Evolutionary conservation across 2,888 invertebrate genomes (phyloP).

Genomic region (Mongoloraphidia duomilia): DNA sequence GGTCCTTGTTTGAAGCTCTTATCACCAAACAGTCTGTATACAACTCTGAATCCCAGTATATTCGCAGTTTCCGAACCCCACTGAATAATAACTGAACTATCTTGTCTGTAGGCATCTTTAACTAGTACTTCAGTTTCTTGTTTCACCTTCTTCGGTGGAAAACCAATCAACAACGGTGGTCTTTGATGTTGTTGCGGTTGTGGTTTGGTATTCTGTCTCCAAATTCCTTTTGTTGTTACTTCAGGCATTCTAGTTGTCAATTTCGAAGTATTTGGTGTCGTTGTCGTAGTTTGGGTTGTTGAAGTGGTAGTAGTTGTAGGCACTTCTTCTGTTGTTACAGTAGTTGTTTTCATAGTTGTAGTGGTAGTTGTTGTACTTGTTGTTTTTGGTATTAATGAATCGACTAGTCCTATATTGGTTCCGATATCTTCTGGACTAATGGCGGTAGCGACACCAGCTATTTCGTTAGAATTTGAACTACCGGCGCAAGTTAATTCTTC

Average conservation of each 20-base stretch:
- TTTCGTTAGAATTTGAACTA: slow-evolving; percentile 28
- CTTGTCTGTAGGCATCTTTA: slow-evolving; percentile 72
- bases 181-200: slow-evolving; percentile 34
- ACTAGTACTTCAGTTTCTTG: slow-evolving; percentile 64
- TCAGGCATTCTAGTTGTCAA: slow-evolving; percentile 13
- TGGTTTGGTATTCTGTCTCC: slow-evolving; percentile 24
- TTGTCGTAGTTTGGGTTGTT: slow-evolving; percentile 21
- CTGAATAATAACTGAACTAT: slow-evolving; percentile 76
- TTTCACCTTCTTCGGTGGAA: slow-evolving; percentile 46
- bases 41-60: slow-evolving; percentile 78
- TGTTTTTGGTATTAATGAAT: slow-evolving; percentile 26
- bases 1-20: slow-evolving; percentile 83
- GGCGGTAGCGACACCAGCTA: slow-evolving; percentile 39
- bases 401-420: slow-evolving; percentile 22
- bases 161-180: slow-evolving; percentile 58
- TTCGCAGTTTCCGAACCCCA: slow-evolving; percentile 83
- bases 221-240: slow-evolving; percentile 21
- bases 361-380: slow-evolving; percentile 20
- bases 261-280: slow-evolving; percentile 22
- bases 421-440: slow-evolving; percentile 33
- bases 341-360: slow-evolving; percentile 17
- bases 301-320: slow-evolving; percentile 26
- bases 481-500: slow-evolving; percentile 49
- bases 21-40: slow-evolving; percentile 80
- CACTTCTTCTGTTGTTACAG: slow-evolving; percentile 22